Evolutionary conservation across 1,140 invertebrate genomes (phyloP), one percentile per base, ranked within the genome.

Genomic region (Orius laevigatus): DNA sequence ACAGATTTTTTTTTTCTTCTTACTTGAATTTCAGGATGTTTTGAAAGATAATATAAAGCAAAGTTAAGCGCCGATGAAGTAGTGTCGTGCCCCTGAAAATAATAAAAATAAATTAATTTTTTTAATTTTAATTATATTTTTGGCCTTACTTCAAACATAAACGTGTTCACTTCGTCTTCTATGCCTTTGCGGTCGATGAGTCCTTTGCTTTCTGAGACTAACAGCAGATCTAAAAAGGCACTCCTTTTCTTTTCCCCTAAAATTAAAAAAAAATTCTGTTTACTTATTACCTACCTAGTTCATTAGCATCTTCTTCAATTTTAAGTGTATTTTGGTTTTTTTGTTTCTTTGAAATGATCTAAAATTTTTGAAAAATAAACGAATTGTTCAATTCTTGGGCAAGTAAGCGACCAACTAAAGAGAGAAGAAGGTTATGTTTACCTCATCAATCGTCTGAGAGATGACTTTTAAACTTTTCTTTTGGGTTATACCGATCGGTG

Each of bases 21-120:
- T 50, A 57, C 61, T 63, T 72, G 70, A 49, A 62, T 59, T 38
- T 74, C 63, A 9, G 67, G 71, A 57, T 74, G 57, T 48, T 57
- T 55, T 4, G 67, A 70, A 0, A 75, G 53, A 1, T 65, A 55
- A 51, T 68, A 71, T n/a, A 73, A 49, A 0, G 62, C 62, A 66
- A 68, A 74, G 45, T 57, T 59, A 15, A 70, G 49, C 3, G 58
- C 68, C 6, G 64, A 47, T 25, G 55, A 32, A 12, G 53, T 56
- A 9, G 55, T 56, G 43, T 56, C 55, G 43, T 56, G 53, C 5
- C 55, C 55, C 55, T 56, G 45, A 42, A 52, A 54, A 42, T 20
- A 36, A 12, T 47, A n/a, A n/a, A n/a, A n/a, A n/a, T n/a, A n/a
- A n/a, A n/a, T n/a, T n/a, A n/a, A n/a, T 47, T 16, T 31, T 15